Evolutionary conservation across 1,140 invertebrate genomes (phyloP).

Genomic region (Zaprionus ghesquierei): DNA sequence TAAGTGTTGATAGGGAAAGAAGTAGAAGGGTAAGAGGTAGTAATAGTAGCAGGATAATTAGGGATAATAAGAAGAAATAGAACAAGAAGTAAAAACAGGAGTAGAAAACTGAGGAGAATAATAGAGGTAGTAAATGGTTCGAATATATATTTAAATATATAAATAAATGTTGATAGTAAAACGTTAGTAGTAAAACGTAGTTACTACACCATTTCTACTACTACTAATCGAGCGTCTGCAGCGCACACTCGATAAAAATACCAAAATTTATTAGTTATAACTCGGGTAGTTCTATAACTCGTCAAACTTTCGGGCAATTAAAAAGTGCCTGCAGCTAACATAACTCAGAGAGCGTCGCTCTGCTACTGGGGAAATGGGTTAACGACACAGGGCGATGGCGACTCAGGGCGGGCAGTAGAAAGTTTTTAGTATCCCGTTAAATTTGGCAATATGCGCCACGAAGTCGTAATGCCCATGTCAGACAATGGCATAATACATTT

Average conservation of each 20-base stretch:
- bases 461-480: constrained; percentile 17
- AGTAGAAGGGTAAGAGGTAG: no score
- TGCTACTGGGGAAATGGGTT: background rate
- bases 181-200: no score
- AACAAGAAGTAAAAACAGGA: no score
- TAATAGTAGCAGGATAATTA: no score
- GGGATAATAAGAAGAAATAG: no score
- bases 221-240: background rate
- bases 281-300: background rate
- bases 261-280: background rate
- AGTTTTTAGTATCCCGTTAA: constrained; percentile 4
- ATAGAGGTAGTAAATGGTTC: no score
- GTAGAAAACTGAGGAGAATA: no score
- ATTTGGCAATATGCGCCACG: constrained; percentile 2
- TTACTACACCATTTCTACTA: background rate
- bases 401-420: background rate
- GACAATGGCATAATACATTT: constrained; percentile 50
- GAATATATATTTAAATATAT: no score
- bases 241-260: background rate
- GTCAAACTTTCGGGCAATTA: background rate
- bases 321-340: background rate
- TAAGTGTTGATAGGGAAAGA: no score
- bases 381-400: background rate
- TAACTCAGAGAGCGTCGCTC: background rate
- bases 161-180: no score